These are phyloP conservation scores for Spea bombifrons DNA, from an alignment of 2,113 vertebrate species.

Conservation along the genomic window DNA sequence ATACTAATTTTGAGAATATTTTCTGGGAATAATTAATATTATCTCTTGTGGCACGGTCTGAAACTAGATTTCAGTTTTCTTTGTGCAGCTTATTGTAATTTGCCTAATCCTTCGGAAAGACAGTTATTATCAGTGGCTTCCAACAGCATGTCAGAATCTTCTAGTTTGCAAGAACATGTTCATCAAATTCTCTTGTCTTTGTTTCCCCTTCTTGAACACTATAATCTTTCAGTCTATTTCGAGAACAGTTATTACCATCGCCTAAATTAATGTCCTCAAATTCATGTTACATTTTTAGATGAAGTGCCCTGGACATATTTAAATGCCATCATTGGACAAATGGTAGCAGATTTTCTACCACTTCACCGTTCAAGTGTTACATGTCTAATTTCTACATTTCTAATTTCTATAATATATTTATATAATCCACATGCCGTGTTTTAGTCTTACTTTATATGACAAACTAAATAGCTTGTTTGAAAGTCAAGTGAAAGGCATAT, in stretches of 20 bases:
- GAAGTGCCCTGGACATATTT: background rate
- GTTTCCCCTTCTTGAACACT: background rate
- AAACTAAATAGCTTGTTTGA: no score
- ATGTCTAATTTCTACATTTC: no score
- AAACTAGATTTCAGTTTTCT: conserved; percentile 16
- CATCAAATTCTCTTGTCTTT: background rate
- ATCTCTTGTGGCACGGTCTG: conserved; percentile 1
- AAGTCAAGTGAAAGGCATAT: no score
- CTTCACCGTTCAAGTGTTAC: background rate
- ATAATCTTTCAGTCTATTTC: background rate
- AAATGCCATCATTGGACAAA: background rate
- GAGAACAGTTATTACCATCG: background rate
- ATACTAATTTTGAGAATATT: background rate
- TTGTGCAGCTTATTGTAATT: conserved; percentile 27
- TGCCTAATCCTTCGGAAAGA: background rate
- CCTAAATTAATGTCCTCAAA: background rate
- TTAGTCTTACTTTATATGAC: no score
- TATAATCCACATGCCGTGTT: no score
- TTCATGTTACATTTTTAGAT: background rate
- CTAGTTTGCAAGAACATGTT: background rate
- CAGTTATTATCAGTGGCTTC: conserved; percentile 21
- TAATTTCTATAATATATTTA: no score
- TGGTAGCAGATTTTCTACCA: background rate
- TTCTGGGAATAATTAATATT: conserved; percentile 7
- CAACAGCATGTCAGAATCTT: conserved; percentile 14